Percentiles rank a stretch among this genome's conserved stretches.
phyloP scores from a whole-genome alignment of 1,140 invertebrate genomes.

The Achroia grisella region DNA sequence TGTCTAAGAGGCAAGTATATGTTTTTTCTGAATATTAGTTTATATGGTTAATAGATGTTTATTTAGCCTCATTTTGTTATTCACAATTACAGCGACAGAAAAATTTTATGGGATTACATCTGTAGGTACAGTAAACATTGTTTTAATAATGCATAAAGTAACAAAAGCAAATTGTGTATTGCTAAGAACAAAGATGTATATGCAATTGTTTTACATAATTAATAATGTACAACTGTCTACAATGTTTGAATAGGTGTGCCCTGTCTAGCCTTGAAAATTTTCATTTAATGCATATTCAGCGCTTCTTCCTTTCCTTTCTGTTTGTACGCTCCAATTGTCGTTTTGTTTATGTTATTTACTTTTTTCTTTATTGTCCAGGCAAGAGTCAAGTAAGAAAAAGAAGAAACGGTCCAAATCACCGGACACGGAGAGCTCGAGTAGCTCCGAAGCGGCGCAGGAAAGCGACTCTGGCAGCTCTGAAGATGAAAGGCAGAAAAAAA shows the following conservation, averaged over 20 bases:
- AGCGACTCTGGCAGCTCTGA: constrained; percentile 63
- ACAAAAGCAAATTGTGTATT: too few relatives aligned
- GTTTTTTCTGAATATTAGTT: background rate
- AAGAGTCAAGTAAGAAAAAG: constrained; percentile 70
- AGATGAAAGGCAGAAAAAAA: constrained; percentile 71
- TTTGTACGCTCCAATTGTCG: background rate
- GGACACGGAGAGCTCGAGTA: constrained; percentile 63
- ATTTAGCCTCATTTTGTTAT: constrained; percentile 6
- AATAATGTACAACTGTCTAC: too few relatives aligned
- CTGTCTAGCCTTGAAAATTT: too few relatives aligned
- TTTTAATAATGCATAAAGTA: too few relatives aligned
- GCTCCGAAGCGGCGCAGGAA: constrained; percentile 51
- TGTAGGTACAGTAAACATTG: constrained; percentile 44
- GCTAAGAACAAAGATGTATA: too few relatives aligned
- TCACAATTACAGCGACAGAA: constrained; percentile 60
- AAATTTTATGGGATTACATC: constrained; percentile 55
- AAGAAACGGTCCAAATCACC: constrained; percentile 74
- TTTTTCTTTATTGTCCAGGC: constrained; percentile 20
- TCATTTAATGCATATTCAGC: too few relatives aligned
- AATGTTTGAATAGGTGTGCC: too few relatives aligned
- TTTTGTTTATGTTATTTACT: too few relatives aligned
- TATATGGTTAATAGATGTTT: constrained; percentile 1
- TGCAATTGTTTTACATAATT: too few relatives aligned
- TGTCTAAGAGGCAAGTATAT: constrained; percentile 59
- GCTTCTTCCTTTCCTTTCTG: too few relatives aligned